phyloP scores from a whole-genome alignment of 1,140 invertebrate species.

The Drosophila subobscura region DNA sequence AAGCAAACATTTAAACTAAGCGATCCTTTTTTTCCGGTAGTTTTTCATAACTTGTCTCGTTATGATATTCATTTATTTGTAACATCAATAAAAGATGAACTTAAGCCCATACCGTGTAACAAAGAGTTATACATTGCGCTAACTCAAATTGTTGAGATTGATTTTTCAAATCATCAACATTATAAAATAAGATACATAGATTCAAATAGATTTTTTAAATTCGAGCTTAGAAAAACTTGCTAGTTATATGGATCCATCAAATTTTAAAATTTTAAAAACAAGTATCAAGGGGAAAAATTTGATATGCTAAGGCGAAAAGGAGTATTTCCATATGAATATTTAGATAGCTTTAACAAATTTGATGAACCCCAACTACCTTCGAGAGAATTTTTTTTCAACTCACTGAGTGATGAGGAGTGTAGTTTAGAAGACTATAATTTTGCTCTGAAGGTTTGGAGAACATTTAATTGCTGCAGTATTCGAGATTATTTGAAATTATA shows the following conservation, averaged over 20 bases:
- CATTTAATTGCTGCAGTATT: constrained; percentile 8
- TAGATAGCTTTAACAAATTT: constrained; percentile 1
- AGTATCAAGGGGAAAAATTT: neutral
- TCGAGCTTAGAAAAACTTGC: neutral
- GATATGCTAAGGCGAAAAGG: neutral
- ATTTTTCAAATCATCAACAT: neutral
- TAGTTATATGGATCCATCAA: neutral
- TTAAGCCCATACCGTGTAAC: neutral
- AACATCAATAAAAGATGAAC: neutral
- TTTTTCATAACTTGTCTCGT: constrained; percentile 7
- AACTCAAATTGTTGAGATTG: neutral
- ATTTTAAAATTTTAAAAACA: neutral
- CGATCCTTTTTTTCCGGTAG: constrained; percentile 6
- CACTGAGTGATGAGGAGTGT: neutral
- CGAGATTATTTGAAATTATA: constrained; percentile 9
- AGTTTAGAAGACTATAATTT: neutral
- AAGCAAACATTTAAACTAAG: neutral
- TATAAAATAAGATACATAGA: constrained; percentile 6
- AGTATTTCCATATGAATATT: constrained; percentile 1
- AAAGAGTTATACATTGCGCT: constrained; percentile 2
- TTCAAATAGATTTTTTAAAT: constrained; percentile 1
- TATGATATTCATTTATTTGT: constrained; percentile 5
- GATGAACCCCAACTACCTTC: neutral
- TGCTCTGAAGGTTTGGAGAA: neutral
- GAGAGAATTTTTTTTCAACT: neutral